Base-by-base conservation (phyloP, 64 coral and sea anemone genomes). In the Montipora cactus region DNA sequence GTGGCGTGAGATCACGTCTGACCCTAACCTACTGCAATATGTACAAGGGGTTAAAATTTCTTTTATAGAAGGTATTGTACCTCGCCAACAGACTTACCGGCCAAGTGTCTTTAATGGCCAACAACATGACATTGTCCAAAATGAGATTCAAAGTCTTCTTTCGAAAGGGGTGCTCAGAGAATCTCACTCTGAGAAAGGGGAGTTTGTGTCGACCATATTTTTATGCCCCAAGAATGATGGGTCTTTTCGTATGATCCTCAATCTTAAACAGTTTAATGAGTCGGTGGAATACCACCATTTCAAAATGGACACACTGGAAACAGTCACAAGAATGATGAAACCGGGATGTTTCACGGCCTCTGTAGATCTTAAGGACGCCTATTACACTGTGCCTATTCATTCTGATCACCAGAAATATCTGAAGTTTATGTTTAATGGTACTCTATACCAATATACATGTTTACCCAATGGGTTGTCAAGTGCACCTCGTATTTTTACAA, bases 41-140 rank as follows among this genome's bases (percentile, higher is more conserved):
- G 89, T 91, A 68, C 7, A 61, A 28, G 90, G 90, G 25, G 90
- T 92, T 6, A 84, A 92, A 92, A 92, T 85, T 76, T 92, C 80
- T 3, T 92, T 92, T 75, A 51, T 58, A 77, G 90, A 77, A 57
- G 71, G 71, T 19, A 64, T 92, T 11, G 44, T 20, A 44, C 71
- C 90, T 19, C 14, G 28, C 44, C 90, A 92, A 92, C 4, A 44
- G 44, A 44, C 19, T 55, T 84, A 84, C 90, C n/a, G 90, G 74
- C 90, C 80, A 16, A 91, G 47, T 75, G 67, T 49, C 22, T 83
- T 92, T 85, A 92, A 92, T 85, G 48, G 22, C 23, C 80, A 92
- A 77, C 59, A 85, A 84, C 37, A 77, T 11, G 22, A 13, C 1
- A 92, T 92, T 77, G 90, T 92, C 52, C 28, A 28, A 28, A 28